A percentile compares a stretch with the other conserved stretches of the same genome.
These are phyloP conservation scores for Molossus molossus DNA, from an alignment of 2,797 vertebrate species.

Conservation along the genomic window DNA sequence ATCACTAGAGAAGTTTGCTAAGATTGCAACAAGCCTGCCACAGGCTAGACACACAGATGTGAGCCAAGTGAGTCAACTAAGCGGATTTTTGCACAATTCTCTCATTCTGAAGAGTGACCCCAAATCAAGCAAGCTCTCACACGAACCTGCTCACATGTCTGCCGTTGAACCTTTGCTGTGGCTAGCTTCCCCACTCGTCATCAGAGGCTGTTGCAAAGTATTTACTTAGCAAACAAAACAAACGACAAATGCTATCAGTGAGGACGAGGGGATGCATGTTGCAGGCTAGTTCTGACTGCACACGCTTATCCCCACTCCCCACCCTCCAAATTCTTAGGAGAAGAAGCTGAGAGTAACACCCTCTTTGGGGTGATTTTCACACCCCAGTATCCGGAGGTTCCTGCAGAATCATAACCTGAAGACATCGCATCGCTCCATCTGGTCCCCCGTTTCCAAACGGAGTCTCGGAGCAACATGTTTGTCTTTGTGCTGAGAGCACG, in stretches of 20 bases:
- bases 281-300: not conserved
- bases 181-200: not conserved
- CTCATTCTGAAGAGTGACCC: not conserved
- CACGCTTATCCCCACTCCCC: rapidly evolving
- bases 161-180: not conserved
- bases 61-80: not conserved
- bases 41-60: not conserved
- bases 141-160: not conserved
- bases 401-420: not conserved
- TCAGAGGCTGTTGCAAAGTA: not conserved
- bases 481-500: constrained; percentile 29
- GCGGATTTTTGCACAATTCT: not conserved
- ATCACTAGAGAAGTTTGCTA: not conserved
- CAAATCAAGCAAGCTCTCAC: not conserved
- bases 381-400: no score
- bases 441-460: not conserved
- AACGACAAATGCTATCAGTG: not conserved
- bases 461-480: not conserved
- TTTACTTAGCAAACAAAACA: not conserved
- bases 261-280: rapidly evolving
- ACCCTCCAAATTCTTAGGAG: not conserved
- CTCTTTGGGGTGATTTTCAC: not conserved
- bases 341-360: rapidly evolving
- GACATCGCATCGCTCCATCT: not conserved
- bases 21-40: rapidly evolving